Base-by-base conservation (phyloP, 2,888 invertebrate genomes). In the Xylocampa areola region DNA sequence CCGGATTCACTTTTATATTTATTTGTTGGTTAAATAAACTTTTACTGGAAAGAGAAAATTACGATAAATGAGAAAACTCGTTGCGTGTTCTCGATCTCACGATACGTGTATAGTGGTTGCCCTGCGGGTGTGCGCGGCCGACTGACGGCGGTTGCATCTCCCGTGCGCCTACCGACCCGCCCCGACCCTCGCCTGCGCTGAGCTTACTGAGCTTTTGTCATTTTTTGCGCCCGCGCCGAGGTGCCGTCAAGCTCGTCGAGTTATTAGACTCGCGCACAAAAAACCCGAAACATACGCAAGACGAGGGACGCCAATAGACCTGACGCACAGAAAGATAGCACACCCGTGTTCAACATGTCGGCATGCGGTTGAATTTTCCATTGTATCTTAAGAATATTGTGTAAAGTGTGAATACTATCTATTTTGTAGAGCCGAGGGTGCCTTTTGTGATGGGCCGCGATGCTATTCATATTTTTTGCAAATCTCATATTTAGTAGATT, bases 181-280 rank as follows among this genome's bases (percentile, higher is more conserved):
- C 87, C 88, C 92, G 94, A 93, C 94, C 91, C 89, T 87, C 91
- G 82, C 79, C 73, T 64, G 70, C 63, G 69, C 58, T 68, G 72
- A 80, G 79, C 75, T 80, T 81, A 80, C 92, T 54, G 68, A 77
- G 75, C 77, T 93, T 94, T 94, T 91, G 91, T 94, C 86, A 91
- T 94, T 94, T 94, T 94, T 94, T 93, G 92, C 91, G 89, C 88
- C 85, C 86, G 87, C 87, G 89, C 85, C 86, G 91, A 94, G 91
- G 90, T 90, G 89, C 92, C 89, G 91, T 93, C 90, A 90, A 94
- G 92, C 93, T 91, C 86, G 91, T 87, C 87, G 91, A 93, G 90
- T 89, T 91, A 90, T 92, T 90, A 90, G 89, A 86, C 82, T 84
- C 80, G 77, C 73, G 80, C 77, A 89, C 89, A 91, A 91, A 94